A percentile compares a stretch with the other conserved stretches of the same genome.
These are phyloP conservation scores for Microcebus murinus DNA, from an alignment of 2,113 vertebrate genomes.

Conservation along the genomic window DNA sequence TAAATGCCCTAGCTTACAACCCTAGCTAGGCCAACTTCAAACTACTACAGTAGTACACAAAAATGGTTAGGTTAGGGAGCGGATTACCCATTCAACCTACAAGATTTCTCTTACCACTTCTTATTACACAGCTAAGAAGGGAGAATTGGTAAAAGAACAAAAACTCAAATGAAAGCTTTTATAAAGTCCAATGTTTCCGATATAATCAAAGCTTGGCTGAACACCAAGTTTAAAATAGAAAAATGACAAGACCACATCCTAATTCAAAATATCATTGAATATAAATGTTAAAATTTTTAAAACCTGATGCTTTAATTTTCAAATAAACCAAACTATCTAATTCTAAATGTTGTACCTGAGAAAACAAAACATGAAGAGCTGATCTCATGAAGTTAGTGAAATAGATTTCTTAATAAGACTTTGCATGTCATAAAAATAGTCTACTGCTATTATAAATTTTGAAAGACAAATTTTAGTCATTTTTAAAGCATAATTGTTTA, in stretches of 20 bases:
- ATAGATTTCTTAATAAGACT: background rate
- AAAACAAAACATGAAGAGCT: background rate
- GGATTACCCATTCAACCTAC: background rate
- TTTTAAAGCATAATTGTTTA: background rate
- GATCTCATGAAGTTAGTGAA: background rate
- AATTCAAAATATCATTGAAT: background rate
- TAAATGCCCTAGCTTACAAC: background rate
- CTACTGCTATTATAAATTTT: background rate
- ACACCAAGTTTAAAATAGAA: background rate
- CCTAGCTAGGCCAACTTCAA: background rate
- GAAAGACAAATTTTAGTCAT: background rate
- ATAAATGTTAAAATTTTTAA: background rate
- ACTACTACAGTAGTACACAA: background rate
- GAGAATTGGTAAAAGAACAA: background rate
- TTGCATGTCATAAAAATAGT: background rate
- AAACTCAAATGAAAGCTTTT: background rate
- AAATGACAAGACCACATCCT: background rate
- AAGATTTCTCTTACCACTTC: background rate
- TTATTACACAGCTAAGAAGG: background rate
- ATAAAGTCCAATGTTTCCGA: background rate
- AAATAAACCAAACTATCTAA: background rate
- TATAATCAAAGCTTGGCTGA: background rate
- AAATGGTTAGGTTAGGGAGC: background rate
- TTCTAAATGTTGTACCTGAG: background rate
- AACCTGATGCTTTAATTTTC: background rate